Percentiles rank a stretch among this genome's conserved stretches.
phyloP scores from a whole-genome alignment of 2,113 vertebrate genomes.

The Tupaia tana region DNA sequence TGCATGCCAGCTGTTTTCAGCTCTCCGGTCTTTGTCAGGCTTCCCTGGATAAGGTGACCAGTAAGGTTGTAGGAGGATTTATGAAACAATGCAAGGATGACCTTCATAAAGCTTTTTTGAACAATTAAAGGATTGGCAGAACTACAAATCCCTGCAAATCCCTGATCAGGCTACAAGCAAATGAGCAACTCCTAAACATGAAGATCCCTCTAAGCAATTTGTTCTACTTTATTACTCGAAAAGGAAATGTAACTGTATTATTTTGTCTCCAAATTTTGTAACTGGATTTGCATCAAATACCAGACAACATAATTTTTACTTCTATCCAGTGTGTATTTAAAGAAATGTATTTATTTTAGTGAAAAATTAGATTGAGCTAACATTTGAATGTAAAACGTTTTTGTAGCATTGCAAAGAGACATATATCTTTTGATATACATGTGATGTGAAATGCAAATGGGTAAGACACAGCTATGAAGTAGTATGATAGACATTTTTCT shows the following conservation, averaged over 20 bases:
- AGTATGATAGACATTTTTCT: neutral
- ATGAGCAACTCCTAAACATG: neutral
- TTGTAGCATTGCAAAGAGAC: slow-evolving; percentile 4
- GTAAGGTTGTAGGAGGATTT: neutral
- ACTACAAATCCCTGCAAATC: neutral
- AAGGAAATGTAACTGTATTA: neutral
- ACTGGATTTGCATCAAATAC: neutral
- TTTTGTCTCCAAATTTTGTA: neutral
- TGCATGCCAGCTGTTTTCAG: too few relatives aligned
- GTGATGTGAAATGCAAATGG: slow-evolving; percentile 36
- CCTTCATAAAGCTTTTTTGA: neutral
- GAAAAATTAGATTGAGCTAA: slow-evolving; percentile 26
- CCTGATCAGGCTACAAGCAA: neutral
- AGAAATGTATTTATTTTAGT: slow-evolving; percentile 4
- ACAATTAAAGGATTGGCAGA: neutral
- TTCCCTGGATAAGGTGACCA: neutral
- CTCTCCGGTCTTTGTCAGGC: neutral
- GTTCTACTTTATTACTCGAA: neutral
- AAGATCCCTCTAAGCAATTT: slow-evolving; percentile 1
- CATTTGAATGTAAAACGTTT: slow-evolving; percentile 45
- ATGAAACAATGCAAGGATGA: neutral
- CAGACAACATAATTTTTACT: neutral
- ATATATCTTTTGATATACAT: neutral
- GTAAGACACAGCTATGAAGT: neutral
- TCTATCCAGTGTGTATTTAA: neutral